Conservation (phyloP, 2,888 invertebrate genomes). For the Plutella xylostella region DNA sequence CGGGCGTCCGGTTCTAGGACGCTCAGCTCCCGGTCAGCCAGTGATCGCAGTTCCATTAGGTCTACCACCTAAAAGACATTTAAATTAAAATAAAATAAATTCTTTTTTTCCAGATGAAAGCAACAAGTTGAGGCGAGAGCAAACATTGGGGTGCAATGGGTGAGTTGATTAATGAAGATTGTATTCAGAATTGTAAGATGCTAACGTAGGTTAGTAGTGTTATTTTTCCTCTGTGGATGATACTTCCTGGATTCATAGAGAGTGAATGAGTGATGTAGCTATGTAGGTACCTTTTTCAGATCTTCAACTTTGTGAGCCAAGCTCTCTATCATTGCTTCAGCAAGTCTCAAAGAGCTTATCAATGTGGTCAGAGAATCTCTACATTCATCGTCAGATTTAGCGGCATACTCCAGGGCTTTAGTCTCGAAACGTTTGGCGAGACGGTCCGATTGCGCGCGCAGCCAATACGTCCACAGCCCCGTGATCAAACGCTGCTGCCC, state of each 20-base stretch:
- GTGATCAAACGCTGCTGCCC: constrained; percentile 42
- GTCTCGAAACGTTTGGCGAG: constrained; percentile 48
- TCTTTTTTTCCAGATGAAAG: no score
- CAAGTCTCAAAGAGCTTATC: constrained; percentile 45
- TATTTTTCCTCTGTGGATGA: no score
- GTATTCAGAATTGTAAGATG: no score
- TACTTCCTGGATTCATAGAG: no score
- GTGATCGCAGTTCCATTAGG: constrained; percentile 53
- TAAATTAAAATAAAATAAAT: no score
- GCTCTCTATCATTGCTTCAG: constrained; percentile 58
- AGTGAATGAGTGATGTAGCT: no score
- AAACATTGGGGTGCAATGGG: no score
- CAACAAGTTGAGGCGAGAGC: no score
- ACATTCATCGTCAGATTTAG: constrained; percentile 31
- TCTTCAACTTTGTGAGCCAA: constrained; percentile 57
- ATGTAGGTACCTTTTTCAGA: constrained; percentile 49
- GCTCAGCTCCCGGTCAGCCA: constrained; percentile 47
- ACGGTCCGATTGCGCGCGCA: constrained; percentile 38
- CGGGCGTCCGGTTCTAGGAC: constrained; percentile 43
- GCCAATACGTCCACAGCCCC: constrained; percentile 57
- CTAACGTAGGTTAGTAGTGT: no score
- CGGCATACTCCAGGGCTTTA: constrained; percentile 45
- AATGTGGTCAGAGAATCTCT: constrained; percentile 36
- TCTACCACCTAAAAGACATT: constrained; percentile 54
- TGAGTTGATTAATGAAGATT: no score